phyloP scores from a whole-genome alignment of 1,140 invertebrate genomes.

The Steinernema feltiae region DNA sequence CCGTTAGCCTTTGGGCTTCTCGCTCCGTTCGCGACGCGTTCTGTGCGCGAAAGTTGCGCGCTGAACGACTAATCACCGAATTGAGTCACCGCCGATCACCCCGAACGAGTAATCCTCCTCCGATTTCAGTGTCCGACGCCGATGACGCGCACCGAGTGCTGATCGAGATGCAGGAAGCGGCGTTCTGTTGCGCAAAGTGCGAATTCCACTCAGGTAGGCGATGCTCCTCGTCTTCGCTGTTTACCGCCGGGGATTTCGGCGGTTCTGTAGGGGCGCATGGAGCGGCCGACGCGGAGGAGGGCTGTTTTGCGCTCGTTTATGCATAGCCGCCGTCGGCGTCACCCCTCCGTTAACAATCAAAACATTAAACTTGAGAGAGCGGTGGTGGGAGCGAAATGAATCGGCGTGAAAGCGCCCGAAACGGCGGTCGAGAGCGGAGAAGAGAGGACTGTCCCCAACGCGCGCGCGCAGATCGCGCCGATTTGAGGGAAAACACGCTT shows the following conservation, averaged over 20 bases:
- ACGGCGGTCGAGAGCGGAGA: background rate
- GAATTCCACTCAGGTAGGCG: constrained; percentile 29
- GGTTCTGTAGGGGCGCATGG: too few species aligned
- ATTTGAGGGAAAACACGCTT: too few species aligned
- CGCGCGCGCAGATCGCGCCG: background rate
- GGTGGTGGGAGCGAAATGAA: constrained; percentile 17
- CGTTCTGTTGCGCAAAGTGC: constrained; percentile 30
- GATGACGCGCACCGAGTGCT: background rate
- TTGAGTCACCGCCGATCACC: too few species aligned
- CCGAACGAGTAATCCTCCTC: background rate
- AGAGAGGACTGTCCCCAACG: background rate
- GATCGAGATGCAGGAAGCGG: constrained; percentile 25
- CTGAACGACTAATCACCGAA: too few species aligned
- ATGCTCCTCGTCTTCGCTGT: background rate
- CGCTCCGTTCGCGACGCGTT: too few species aligned
- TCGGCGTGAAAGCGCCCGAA: background rate
- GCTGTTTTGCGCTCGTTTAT: constrained; percentile 9
- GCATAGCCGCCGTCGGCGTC: constrained; percentile 12
- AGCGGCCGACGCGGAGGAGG: background rate
- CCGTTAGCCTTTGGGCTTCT: too few species aligned
- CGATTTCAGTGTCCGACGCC: background rate
- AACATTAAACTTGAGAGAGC: constrained; percentile 11
- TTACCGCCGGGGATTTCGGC: background rate
- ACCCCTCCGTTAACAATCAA: constrained; percentile 15
- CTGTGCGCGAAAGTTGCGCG: too few species aligned